phyloP scores from a whole-genome alignment of 2,113 vertebrate species.

The Tapirus terrestris region DNA sequence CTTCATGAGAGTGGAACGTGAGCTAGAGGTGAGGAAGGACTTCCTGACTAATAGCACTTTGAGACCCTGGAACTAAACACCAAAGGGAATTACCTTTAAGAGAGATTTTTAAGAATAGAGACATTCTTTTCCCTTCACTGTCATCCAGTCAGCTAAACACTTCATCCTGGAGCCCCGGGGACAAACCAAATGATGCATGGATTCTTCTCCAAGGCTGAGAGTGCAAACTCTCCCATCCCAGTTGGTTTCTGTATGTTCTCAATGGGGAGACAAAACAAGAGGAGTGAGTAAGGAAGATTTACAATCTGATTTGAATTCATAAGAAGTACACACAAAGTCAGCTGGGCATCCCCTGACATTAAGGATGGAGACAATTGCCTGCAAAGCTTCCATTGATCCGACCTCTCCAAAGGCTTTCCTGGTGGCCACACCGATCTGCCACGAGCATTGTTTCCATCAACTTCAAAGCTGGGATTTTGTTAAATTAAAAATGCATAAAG shows the following conservation, averaged over 20 bases:
- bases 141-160: background rate
- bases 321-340: background rate
- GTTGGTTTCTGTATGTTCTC: background rate
- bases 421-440: background rate
- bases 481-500: conserved; percentile 87
- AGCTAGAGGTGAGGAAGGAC: background rate
- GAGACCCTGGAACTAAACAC: background rate
- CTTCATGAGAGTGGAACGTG: background rate
- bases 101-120: background rate
- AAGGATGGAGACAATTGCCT: background rate
- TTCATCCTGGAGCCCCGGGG: background rate
- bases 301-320: background rate
- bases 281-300: background rate
- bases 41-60: background rate
- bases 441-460: conserved; percentile 44
- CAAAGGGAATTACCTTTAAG: background rate
- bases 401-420: background rate
- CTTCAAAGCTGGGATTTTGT: conserved; percentile 81
- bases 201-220: background rate
- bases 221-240: background rate
- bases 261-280: background rate
- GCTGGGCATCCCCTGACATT: background rate
- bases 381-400: background rate
- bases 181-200: background rate
- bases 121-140: background rate